phyloP scores from a whole-genome alignment of 2,797 vertebrate genomes.

The Oreortyx pictus region DNA sequence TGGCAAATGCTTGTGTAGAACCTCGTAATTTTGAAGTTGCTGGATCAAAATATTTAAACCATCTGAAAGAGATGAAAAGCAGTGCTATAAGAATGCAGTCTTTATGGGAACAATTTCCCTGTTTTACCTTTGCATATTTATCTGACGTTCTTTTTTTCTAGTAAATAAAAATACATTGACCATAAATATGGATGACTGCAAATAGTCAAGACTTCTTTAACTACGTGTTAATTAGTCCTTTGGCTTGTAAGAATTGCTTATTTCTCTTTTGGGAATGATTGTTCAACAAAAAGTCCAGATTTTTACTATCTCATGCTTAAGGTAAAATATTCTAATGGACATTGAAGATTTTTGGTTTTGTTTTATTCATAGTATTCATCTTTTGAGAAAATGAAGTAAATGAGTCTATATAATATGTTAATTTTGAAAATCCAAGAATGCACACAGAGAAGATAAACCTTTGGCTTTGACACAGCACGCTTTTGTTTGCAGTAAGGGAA shows the following conservation, averaged over 20 bases:
- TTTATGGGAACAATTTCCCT: not conserved
- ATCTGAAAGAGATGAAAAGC: not conserved
- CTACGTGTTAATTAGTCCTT: not conserved
- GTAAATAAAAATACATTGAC: not conserved
- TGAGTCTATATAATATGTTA: not conserved
- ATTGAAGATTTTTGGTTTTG: not conserved
- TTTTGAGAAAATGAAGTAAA: not conserved
- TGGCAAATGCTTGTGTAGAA: not conserved
- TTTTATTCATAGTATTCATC: not conserved
- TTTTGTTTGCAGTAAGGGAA: not conserved
- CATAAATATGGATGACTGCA: not conserved
- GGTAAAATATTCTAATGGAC: not conserved
- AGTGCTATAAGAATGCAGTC: not conserved
- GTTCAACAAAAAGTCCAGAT: not conserved
- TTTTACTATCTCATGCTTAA: not conserved
- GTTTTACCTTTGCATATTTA: not conserved
- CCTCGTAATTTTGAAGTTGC: not conserved
- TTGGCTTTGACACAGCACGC: not conserved
- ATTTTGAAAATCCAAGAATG: not conserved
- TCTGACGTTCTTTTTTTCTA: not conserved
- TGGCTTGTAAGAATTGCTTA: not conserved
- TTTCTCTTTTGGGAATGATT: not conserved
- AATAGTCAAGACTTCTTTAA: not conserved
- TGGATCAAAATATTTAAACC: not conserved
- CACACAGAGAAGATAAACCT: not conserved